A percentile compares a stretch with the other conserved stretches of the same genome.
These are phyloP conservation scores for Coryphaenoides rupestris DNA, from an alignment of 2,113 vertebrate species.

Conservation along the genomic window DNA sequence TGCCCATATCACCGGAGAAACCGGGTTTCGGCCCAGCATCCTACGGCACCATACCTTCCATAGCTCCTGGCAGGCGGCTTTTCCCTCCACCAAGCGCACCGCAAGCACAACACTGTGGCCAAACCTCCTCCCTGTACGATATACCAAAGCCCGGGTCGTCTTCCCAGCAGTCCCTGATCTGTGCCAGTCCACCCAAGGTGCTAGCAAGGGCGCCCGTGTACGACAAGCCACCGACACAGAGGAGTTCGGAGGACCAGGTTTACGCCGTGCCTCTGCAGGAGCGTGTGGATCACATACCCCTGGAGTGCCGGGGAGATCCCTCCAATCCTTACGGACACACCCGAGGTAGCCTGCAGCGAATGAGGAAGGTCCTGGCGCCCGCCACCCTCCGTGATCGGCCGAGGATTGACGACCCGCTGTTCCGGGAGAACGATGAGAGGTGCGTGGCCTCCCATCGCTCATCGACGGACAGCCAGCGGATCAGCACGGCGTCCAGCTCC, in stretches of 20 bases:
- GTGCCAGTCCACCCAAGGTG: conserved; percentile 13
- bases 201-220: conserved; percentile 36
- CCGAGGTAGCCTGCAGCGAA: conserved; percentile 43
- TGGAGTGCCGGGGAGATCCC: conserved; percentile 56
- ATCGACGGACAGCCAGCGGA: conserved; percentile 69
- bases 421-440: conserved; percentile 22
- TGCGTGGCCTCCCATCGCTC: conserved; percentile 27
- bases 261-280: conserved; percentile 54
- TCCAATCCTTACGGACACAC: conserved; percentile 70
- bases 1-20: conserved; percentile 71
- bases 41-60: conserved; percentile 38
- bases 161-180: conserved; percentile 13
- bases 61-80: conserved; percentile 21
- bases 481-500: conserved; percentile 74
- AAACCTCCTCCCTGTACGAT: conserved; percentile 51
- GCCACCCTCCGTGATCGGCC: conserved; percentile 17
- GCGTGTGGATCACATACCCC: conserved; percentile 44
- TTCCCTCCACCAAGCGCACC: conserved; percentile 35
- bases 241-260: conserved; percentile 27
- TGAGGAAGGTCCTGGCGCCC: conserved; percentile 27
- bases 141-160: conserved; percentile 52
- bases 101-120: neutral
- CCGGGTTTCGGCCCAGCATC: conserved; percentile 1
- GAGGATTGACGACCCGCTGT: conserved; percentile 8
- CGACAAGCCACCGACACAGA: conserved; percentile 48